Conservation (phyloP, 2,113 vertebrate species). For the Proterorhinus semilunaris region DNA sequence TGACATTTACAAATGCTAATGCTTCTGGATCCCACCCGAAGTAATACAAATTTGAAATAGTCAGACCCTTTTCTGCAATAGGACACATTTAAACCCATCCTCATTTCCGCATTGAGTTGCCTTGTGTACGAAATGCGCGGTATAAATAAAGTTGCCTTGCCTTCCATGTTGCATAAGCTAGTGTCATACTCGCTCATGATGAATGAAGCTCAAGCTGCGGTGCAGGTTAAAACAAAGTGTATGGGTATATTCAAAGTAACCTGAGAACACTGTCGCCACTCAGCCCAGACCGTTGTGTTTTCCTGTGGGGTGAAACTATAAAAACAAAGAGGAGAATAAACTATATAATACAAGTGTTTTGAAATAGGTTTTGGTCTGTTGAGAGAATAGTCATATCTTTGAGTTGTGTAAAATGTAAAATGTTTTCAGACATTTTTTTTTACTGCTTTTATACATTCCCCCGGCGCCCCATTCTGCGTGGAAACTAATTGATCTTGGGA, state of each 20-base stretch:
- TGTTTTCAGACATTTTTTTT: too few relatives aligned
- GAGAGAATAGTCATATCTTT: too few relatives aligned
- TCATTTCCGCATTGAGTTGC: too few relatives aligned
- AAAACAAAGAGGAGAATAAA: too few relatives aligned
- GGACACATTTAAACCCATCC: not conserved
- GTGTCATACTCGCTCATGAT: not conserved
- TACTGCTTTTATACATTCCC: not conserved
- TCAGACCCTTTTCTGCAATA: not conserved
- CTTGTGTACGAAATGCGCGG: too few relatives aligned
- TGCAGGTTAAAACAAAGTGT: not conserved
- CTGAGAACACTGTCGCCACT: not conserved
- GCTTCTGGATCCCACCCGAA: not conserved
- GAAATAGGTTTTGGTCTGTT: too few relatives aligned
- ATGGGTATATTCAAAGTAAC: slow-evolving; percentile 1
- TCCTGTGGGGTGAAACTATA: not conserved
- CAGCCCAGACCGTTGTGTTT: not conserved
- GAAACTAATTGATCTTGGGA: not conserved
- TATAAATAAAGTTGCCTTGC: too few relatives aligned
- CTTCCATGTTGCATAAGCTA: not conserved
- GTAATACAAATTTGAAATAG: not conserved
- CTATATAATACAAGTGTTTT: too few relatives aligned
- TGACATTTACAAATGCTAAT: not conserved
- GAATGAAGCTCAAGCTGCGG: not conserved
- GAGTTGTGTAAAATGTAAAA: too few relatives aligned
- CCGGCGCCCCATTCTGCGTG: not conserved